Conservation (phyloP, 2,113 vertebrate species). For the Mirounga angustirostris region DNA sequence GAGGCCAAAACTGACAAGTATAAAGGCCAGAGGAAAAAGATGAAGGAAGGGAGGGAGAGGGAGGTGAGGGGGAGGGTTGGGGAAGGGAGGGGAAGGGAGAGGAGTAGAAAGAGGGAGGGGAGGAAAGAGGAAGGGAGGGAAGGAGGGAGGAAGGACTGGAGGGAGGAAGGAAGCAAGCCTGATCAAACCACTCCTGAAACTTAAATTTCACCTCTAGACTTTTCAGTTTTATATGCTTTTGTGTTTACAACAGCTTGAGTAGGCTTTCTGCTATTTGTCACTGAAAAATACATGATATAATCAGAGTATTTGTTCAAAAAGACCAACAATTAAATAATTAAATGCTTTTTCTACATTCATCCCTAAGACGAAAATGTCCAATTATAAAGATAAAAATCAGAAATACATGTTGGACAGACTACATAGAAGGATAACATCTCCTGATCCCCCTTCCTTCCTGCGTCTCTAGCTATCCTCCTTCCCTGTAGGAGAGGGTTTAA, state of each 20-base stretch:
- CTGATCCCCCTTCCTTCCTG: not conserved
- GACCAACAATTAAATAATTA: conserved; percentile 44
- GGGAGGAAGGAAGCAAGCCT: not conserved
- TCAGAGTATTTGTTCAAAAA: conserved; percentile 49
- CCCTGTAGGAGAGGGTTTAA: conserved; percentile 51
- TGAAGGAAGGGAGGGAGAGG: not conserved
- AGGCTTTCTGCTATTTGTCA: not conserved
- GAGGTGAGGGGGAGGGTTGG: accelerated
- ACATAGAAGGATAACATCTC: not conserved
- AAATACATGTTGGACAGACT: not conserved
- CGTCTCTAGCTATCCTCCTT: not conserved
- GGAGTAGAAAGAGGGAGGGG: accelerated
- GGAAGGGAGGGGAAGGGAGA: accelerated
- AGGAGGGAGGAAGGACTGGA: not conserved
- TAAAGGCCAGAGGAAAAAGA: not conserved
- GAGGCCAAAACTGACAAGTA: not conserved
- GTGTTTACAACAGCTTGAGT: not conserved
- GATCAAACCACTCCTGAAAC: not conserved
- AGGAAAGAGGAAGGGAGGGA: not conserved
- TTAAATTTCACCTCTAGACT: not conserved
- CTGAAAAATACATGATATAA: not conserved
- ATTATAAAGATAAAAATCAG: conserved; percentile 60
- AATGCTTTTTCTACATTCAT: conserved; percentile 39
- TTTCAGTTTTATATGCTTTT: not conserved
- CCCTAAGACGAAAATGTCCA: conserved; percentile 49